Evolutionary conservation across 2,113 vertebrate genomes (phyloP).

Genomic region (Pipa parva): DNA sequence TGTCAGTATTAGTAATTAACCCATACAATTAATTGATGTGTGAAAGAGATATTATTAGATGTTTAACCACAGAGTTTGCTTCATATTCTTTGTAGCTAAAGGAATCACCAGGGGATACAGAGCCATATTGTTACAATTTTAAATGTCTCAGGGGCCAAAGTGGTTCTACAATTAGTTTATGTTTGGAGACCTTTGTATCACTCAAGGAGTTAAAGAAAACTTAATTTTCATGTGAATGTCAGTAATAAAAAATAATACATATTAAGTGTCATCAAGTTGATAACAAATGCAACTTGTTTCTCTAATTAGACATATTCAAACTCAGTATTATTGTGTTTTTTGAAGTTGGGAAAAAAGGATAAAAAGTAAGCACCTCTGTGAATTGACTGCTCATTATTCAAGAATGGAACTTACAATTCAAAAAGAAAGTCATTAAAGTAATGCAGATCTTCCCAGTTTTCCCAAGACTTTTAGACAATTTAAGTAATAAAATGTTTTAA

Average conservation of each 20-base stretch:
- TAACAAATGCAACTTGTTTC: slow-evolving; percentile 39
- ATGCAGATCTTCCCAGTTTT: slow-evolving; percentile 51
- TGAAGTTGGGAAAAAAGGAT: slow-evolving; percentile 47
- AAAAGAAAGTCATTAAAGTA: slow-evolving; percentile 58
- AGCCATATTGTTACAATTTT: not conserved
- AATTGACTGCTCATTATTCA: slow-evolving; percentile 55
- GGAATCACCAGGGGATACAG: not conserved
- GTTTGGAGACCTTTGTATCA: not conserved
- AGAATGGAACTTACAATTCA: slow-evolving; percentile 50
- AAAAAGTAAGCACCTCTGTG: slow-evolving; percentile 47
- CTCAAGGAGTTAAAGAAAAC: not conserved
- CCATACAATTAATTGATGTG: not conserved
- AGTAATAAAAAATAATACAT: slow-evolving; percentile 36
- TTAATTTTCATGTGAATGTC: slow-evolving; percentile 34
- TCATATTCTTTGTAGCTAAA: not conserved
- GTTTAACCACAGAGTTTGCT: not conserved
- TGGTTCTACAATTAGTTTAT: not conserved
- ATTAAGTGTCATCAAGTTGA: slow-evolving; percentile 33
- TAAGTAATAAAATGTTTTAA: slow-evolving; percentile 57
- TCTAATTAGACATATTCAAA: slow-evolving; percentile 45
- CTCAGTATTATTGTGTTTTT: slow-evolving; percentile 39
- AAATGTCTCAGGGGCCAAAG: not conserved
- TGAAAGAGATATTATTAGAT: not conserved
- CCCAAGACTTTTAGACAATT: slow-evolving; percentile 52
- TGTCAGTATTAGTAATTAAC: not conserved